A percentile compares a stretch with the other conserved stretches of the same genome.
These are phyloP conservation scores for Pogonomyrmex californicus DNA, from an alignment of 1,140 invertebrate genomes.

Conservation along the genomic window DNA sequence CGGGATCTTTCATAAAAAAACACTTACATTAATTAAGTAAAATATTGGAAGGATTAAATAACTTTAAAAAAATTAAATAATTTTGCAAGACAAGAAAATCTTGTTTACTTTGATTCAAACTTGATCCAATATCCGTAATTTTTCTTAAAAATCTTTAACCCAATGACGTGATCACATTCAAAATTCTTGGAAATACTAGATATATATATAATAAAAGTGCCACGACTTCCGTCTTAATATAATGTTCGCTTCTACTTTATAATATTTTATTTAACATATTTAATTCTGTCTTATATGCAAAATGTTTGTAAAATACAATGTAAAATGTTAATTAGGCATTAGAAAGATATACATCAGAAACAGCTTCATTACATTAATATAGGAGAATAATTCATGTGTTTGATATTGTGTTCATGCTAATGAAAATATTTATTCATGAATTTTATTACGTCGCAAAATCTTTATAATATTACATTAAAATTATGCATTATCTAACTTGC, in stretches of 20 bases:
- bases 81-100: neutral
- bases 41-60: neutral
- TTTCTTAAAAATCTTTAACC: neutral
- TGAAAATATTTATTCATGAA: neutral
- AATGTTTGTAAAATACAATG: neutral
- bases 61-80: neutral
- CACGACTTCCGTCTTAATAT: neutral
- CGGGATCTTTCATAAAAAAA: neutral
- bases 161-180: neutral
- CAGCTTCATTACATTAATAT: neutral
- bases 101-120: neutral
- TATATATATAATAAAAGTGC: neutral
- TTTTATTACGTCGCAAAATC: neutral
- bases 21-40: slow-evolving; percentile 1
- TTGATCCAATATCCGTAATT: neutral
- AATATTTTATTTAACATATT: neutral
- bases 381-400: too few species aligned
- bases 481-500: neutral
- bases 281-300: neutral
- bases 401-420: neutral
- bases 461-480: neutral
- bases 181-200: neutral
- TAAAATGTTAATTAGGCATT: neutral
- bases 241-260: neutral
- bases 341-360: neutral